phyloP scores from a whole-genome alignment of 2,797 vertebrate species.

The Antennarius maculatus region DNA sequence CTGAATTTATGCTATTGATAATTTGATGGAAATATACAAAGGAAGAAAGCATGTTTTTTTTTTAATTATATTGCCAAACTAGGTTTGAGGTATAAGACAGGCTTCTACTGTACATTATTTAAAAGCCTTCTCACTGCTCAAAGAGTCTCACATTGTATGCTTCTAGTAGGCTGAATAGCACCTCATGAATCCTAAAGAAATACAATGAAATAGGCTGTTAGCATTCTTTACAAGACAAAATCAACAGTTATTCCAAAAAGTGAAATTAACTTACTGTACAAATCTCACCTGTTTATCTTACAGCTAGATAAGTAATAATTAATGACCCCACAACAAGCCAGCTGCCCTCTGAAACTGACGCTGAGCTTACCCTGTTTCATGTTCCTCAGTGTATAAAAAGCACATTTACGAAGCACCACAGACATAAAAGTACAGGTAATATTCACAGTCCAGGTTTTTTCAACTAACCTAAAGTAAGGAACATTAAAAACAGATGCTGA shows the following conservation, averaged over 20 bases:
- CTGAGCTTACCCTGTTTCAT: constrained; percentile 91
- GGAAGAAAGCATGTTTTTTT: constrained; percentile 71
- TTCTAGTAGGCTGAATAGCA: constrained; percentile 95
- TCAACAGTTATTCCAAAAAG: constrained; percentile 88
- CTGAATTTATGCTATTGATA: constrained; percentile 71
- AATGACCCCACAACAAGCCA: constrained; percentile 93
- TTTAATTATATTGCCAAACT: constrained; percentile 95
- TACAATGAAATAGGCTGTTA: constrained; percentile 71
- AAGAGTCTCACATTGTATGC: constrained; percentile 93
- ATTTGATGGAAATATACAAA: constrained; percentile 82
- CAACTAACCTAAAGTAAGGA: constrained; percentile 68
- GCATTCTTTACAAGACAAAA: constrained; percentile 93
- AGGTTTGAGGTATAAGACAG: constrained; percentile 99
- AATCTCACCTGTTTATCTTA: constrained; percentile 87
- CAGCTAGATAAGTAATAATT: constrained; percentile 89
- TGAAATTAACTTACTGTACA: constrained; percentile 99
- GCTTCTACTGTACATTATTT: constrained; percentile 93
- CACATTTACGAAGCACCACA: constrained; percentile 78
- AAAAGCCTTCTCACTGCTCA: constrained; percentile 85
- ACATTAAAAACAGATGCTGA: constrained; percentile 68
- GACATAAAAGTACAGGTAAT: constrained; percentile 75
- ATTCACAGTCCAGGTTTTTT: constrained; percentile 79
- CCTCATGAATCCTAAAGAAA: constrained; percentile 86
- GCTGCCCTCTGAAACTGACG: constrained; percentile 90
- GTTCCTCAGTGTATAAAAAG: constrained; percentile 80